Base-by-base conservation (phyloP, 2,888 invertebrate genomes). In the Clitarchus hookeri region DNA sequence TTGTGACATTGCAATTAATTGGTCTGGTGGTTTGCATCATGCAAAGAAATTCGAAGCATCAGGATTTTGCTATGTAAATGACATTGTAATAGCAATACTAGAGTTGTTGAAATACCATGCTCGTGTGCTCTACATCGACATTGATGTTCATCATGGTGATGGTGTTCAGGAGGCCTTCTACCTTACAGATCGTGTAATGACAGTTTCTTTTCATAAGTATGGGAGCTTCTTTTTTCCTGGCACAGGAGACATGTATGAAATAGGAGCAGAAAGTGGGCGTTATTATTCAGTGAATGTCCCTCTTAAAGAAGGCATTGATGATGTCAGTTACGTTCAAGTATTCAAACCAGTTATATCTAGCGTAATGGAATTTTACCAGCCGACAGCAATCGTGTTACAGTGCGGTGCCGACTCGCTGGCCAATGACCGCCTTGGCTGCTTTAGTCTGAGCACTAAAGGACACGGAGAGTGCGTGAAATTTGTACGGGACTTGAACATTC, bases 61-160 rank as follows among this genome's bases (percentile, higher is more conserved):
- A n/a, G 98, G 99, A 0, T 99, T 99, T 91, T 99, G 99, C 91
- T 99, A 99, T 90, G 98, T 99, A 0, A 99, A 99, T 90, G 99
- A 99, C 91, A 99, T 99, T 89, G 99, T 99, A 0, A 97, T 99
- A 89, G 98, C 97, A 1, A 99, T 99, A 89, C 92, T 99, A 85
- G 99, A 99, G 91, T 93, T 99, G 11, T 92, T 99, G 0, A 98
- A 98, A 90, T 97, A 98, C 90, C 97, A 99, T 90, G 96, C 97
- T 0, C 93, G 99, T 87, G 99, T 99, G 0, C 92, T 99, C 4
- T 99, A 99, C 91, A 98, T 99, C 88, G 99, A 99, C 90, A 99
- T 99, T 87, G 99, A 99, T 90, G 99, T 99, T 0, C 99, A 99
- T 91, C 99, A 99, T 89, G 97, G 97, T 0, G 98, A 98, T 90